Evolutionary conservation across 2,888 invertebrate genomes (phyloP).

Genomic region (Trachelus troglodyta): DNA sequence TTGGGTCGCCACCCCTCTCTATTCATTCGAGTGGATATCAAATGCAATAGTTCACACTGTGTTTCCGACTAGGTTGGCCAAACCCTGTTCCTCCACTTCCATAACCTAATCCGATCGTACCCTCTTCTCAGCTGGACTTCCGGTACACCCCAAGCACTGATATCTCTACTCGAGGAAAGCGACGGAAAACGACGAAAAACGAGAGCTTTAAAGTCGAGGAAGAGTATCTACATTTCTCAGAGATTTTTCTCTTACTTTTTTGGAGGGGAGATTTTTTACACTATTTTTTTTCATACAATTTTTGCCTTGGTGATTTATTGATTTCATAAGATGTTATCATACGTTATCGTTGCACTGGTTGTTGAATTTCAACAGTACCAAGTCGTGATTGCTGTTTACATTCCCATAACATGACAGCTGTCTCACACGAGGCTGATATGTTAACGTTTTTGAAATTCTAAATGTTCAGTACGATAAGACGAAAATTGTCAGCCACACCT

Average conservation of each 20-base stretch:
- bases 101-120: background rate
- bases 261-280: background rate
- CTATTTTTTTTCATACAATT: background rate
- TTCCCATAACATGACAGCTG: too few relatives aligned
- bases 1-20: conserved; percentile 27
- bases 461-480: background rate
- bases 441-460: background rate
- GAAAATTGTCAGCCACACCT: background rate
- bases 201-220: background rate
- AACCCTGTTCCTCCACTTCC: background rate
- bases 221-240: background rate
- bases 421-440: too few relatives aligned
- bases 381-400: too few relatives aligned
- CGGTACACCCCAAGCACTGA: background rate
- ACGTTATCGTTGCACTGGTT: background rate
- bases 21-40: conserved; percentile 61
- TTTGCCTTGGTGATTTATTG: background rate
- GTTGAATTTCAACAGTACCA: background rate
- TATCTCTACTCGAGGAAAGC: background rate
- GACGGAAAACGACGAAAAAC: background rate
- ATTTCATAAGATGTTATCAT: background rate
- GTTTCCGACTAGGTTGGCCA: conserved; percentile 2
- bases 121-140: background rate
- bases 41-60: conserved; percentile 59
- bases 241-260: background rate